Evolutionary conservation across 2,888 invertebrate species (phyloP).

Genomic region (Herminia tarsipennalis): DNA sequence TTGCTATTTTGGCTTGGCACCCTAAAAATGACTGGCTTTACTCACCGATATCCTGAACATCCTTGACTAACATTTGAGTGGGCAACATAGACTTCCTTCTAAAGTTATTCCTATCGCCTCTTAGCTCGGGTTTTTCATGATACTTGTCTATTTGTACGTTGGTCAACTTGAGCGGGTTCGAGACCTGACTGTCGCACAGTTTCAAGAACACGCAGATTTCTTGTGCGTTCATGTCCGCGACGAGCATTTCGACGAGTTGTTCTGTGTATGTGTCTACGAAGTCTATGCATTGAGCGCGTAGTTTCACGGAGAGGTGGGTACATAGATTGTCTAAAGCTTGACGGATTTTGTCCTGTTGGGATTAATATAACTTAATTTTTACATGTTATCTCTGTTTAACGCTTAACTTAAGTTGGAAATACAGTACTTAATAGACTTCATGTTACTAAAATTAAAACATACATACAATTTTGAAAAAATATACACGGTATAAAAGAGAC

Average conservation of each 20-base stretch:
- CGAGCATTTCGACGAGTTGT: constrained; percentile 91
- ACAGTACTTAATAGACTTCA: no score
- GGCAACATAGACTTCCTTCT: constrained; percentile 63
- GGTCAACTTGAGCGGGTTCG: constrained; percentile 62
- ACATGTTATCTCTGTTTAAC: no score
- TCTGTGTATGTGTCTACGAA: constrained; percentile 92
- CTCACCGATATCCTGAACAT: constrained; percentile 70
- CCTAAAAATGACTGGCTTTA: background rate
- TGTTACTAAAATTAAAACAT: no score
- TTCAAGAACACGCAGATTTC: constrained; percentile 92
- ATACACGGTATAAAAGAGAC: no score
- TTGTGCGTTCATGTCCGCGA: constrained; percentile 88
- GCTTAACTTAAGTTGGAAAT: no score
- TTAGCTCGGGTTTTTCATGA: constrained; percentile 67
- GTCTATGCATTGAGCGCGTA: constrained; percentile 89
- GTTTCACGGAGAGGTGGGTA: constrained; percentile 86
- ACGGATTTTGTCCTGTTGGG: constrained; percentile 88
- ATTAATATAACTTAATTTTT: no score
- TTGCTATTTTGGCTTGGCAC: no score
- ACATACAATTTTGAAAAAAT: no score
- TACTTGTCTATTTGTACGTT: constrained; percentile 62
- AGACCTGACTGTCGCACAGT: constrained; percentile 86
- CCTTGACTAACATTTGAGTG: constrained; percentile 58
- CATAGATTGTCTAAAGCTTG: constrained; percentile 90
- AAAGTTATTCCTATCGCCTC: constrained; percentile 72